phyloP scores from a whole-genome alignment of 1,140 invertebrate genomes.

The Streblospio benedicti region DNA sequence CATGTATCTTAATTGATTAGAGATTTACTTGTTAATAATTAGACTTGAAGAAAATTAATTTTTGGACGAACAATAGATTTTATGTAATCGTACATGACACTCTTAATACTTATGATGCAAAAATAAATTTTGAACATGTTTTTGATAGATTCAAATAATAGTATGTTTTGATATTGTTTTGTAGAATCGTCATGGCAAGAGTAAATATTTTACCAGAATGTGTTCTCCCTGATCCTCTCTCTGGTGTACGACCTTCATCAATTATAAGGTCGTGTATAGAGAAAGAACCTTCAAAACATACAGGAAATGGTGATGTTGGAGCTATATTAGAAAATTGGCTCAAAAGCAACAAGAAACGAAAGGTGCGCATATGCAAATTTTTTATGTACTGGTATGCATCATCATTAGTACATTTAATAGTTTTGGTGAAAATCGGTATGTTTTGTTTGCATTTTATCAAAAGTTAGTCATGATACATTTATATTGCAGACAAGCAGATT shows the following conservation, averaged over 20 bases:
- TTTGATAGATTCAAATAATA: constrained; percentile 5
- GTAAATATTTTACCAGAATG: constrained; percentile 61
- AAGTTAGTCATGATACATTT: too few species aligned
- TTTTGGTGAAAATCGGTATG: too few species aligned
- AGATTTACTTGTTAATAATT: too few species aligned
- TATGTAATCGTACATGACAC: too few species aligned
- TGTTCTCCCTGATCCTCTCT: constrained; percentile 48
- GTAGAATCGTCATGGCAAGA: constrained; percentile 49
- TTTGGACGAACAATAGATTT: too few species aligned
- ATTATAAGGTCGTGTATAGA: constrained; percentile 1
- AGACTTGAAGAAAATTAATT: too few species aligned
- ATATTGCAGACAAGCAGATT: constrained; percentile 36
- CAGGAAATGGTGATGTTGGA: not conserved
- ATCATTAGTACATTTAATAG: too few species aligned
- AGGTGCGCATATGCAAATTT: not conserved
- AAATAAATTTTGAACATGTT: not conserved
- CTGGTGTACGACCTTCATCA: constrained; percentile 44
- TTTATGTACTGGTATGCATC: not conserved
- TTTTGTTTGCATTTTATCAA: too few species aligned
- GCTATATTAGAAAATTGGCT: not conserved
- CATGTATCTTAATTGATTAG: too few species aligned
- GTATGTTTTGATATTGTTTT: constrained; percentile 11
- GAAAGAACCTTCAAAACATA: not conserved
- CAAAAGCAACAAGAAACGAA: not conserved
- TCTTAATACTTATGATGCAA: too few species aligned